phyloP scores from a whole-genome alignment of 2,797 vertebrate genomes.

The Discoglossus pictus region DNA sequence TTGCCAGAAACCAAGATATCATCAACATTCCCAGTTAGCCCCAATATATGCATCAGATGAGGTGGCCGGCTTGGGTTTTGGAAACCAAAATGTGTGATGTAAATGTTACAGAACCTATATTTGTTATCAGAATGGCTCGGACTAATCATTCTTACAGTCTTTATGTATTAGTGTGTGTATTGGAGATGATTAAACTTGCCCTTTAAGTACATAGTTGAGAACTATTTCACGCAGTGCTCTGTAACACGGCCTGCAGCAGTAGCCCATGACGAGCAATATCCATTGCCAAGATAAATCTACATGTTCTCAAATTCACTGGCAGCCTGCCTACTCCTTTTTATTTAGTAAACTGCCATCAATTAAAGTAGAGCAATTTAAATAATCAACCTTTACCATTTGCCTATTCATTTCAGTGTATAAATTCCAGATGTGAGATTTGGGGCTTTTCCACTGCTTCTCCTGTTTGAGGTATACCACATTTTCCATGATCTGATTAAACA shows the following conservation, averaged over 20 bases:
- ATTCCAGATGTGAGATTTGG: conserved; percentile 48
- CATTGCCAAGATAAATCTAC: conserved; percentile 52
- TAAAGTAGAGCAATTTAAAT: conserved; percentile 48
- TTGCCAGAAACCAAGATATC: no score
- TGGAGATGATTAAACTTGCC: no score
- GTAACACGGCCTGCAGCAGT: conserved; percentile 41
- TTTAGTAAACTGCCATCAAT: conserved; percentile 56
- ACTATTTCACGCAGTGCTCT: not conserved
- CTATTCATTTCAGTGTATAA: conserved; percentile 56
- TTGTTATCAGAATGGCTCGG: no score
- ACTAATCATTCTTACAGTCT: no score
- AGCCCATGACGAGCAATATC: conserved; percentile 52
- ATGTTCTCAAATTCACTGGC: conserved; percentile 50
- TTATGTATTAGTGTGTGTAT: no score
- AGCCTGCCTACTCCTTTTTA: conserved; percentile 50
- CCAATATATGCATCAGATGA: no score
- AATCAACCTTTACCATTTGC: conserved; percentile 56
- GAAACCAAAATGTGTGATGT: no score
- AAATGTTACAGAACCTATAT: no score
- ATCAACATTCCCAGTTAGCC: no score
- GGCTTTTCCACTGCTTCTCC: not conserved
- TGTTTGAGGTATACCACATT: not conserved
- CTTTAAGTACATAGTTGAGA: no score
- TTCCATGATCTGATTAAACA: conserved; percentile 7
- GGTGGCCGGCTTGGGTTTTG: no score